phyloP scores from a whole-genome alignment of 2,888 invertebrate species.

The Conops quadrifasciatus region DNA sequence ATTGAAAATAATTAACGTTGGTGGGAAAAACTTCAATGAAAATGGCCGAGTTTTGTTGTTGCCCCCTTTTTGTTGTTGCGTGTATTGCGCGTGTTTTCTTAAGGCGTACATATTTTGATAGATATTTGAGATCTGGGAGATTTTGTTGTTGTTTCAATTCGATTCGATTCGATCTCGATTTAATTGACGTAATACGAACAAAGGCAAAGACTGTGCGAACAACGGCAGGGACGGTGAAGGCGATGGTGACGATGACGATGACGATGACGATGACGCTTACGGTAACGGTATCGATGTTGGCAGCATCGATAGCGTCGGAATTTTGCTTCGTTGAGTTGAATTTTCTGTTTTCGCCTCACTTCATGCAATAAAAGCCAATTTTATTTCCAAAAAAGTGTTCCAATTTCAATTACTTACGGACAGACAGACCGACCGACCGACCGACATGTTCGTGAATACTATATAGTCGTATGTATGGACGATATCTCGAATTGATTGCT shows the following conservation, averaged over 20 bases:
- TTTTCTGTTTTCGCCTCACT: not conserved
- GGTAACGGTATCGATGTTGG: too few species aligned
- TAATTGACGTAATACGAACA: too few species aligned
- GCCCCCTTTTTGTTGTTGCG: not conserved
- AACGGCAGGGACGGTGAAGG: too few species aligned
- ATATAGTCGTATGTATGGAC: too few species aligned
- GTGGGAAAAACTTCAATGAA: conserved; percentile 28
- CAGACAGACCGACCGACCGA: not conserved
- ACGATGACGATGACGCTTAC: too few species aligned
- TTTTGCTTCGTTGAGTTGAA: not conserved
- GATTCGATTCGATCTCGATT: not conserved
- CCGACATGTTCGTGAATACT: not conserved
- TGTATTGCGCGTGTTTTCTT: conserved; percentile 6
- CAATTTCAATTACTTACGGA: conserved; percentile 3
- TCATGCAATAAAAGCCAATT: not conserved
- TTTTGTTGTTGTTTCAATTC: conserved; percentile 5
- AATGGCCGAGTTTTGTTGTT: conserved; percentile 9
- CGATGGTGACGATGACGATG: too few species aligned
- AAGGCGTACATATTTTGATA: not conserved
- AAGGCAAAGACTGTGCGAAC: too few species aligned
- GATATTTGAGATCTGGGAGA: not conserved
- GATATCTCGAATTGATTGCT: not conserved
- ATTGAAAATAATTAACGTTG: conserved; percentile 31
- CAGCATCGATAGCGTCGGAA: not conserved
- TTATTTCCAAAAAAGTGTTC: conserved; percentile 1